Evolutionary conservation across 2,888 invertebrate species (phyloP).

Genomic region (Lordiphosa fenestrarum): DNA sequence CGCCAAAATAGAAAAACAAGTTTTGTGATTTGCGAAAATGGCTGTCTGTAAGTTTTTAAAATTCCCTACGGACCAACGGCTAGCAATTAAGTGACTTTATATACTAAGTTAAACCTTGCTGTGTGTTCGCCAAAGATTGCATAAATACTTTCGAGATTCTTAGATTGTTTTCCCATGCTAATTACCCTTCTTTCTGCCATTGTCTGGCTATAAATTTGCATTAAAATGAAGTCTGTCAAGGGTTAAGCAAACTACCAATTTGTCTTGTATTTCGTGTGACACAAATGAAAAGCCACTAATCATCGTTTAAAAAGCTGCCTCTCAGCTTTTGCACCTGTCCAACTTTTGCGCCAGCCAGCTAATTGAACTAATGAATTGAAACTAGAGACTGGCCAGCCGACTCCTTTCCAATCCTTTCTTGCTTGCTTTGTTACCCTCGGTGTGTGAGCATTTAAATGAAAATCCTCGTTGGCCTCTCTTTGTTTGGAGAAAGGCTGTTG

Average conservation of each 20-base stretch:
- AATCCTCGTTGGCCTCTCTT: slow-evolving; percentile 11
- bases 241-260: slow-evolving; percentile 60
- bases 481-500: slow-evolving; percentile 57
- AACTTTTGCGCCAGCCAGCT: slow-evolving; percentile 36
- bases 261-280: slow-evolving; percentile 63
- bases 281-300: slow-evolving; percentile 55
- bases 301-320: slow-evolving; percentile 62
- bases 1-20: too few species aligned
- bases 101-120: slow-evolving; percentile 16
- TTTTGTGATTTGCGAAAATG: too few species aligned
- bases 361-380: slow-evolving; percentile 73
- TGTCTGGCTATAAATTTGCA: slow-evolving; percentile 55
- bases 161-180: slow-evolving; percentile 1
- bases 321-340: slow-evolving; percentile 29
- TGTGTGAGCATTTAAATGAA: slow-evolving; percentile 6
- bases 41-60: slow-evolving; percentile 28
- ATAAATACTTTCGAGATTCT: slow-evolving; percentile 3
- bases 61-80: slow-evolving; percentile 33
- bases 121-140: slow-evolving; percentile 1
- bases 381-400: slow-evolving; percentile 15
- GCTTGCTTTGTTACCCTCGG: not conserved
- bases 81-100: not conserved
- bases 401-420: slow-evolving; percentile 25
- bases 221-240: slow-evolving; percentile 42
- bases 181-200: slow-evolving; percentile 5